A percentile compares a stretch with the other conserved stretches of the same genome.
phyloP scores from a whole-genome alignment of 2,888 invertebrate species.

The Hylaea fasciaria region DNA sequence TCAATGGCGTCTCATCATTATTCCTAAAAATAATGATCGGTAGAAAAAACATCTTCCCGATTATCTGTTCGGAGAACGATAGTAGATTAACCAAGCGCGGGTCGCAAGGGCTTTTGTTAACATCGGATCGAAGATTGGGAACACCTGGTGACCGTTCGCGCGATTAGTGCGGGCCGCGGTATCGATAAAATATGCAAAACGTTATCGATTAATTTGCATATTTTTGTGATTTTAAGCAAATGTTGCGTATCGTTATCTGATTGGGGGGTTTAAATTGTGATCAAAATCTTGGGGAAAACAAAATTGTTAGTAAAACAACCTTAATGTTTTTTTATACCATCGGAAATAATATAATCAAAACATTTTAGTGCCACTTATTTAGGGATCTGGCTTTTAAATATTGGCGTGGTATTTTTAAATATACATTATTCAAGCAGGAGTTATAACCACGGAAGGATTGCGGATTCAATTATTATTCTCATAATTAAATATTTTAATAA shows the following conservation, averaged over 20 bases:
- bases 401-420: too few relatives aligned
- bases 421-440: too few relatives aligned
- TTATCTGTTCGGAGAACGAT: conserved; percentile 72
- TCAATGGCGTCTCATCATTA: conserved; percentile 74
- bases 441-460: too few relatives aligned
- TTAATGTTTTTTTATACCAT: too few relatives aligned
- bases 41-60: conserved; percentile 54
- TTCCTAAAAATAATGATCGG: conserved; percentile 73
- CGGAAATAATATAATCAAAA: too few relatives aligned
- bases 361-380: not conserved
- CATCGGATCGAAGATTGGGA: conserved; percentile 50
- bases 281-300: conserved; percentile 14
- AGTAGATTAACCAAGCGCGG: conserved; percentile 59
- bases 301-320: not conserved
- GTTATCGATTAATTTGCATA: conserved; percentile 43
- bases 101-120: conserved; percentile 52
- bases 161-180: conserved; percentile 45
- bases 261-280: conserved; percentile 21
- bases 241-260: conserved; percentile 38
- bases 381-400: not conserved
- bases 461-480: too few relatives aligned
- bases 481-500: too few relatives aligned
- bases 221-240: conserved; percentile 39
- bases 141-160: conserved; percentile 65
- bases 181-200: conserved; percentile 44